Conservation (phyloP, 2,797 vertebrate species). For the Mareca strepera region DNA sequence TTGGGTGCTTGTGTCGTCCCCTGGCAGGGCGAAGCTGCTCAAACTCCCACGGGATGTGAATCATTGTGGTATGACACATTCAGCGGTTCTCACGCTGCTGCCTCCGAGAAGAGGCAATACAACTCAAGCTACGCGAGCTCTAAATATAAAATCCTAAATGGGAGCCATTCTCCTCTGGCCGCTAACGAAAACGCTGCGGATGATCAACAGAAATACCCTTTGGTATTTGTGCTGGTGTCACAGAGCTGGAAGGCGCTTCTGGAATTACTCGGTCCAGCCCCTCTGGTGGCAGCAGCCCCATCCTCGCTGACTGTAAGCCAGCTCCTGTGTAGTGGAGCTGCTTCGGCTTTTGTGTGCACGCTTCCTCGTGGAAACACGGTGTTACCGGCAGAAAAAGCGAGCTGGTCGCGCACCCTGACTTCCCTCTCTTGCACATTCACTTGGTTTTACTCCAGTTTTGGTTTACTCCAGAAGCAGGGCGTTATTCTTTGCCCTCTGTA, state of each 20-base stretch:
- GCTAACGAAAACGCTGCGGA: background rate
- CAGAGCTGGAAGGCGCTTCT: background rate
- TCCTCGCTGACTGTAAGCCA: background rate
- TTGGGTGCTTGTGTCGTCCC: conserved; percentile 46
- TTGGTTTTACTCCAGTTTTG: background rate
- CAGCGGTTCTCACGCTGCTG: conserved; percentile 66
- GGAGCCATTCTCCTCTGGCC: background rate
- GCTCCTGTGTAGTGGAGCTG: background rate
- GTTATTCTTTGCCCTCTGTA: background rate
- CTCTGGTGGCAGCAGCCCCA: background rate
- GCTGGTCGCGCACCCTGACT: background rate
- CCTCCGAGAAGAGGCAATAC: conserved; percentile 44
- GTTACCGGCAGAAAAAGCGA: fast-evolving
- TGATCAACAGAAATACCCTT: background rate
- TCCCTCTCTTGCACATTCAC: no score
- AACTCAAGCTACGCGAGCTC: conserved; percentile 30
- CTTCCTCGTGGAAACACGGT: background rate
- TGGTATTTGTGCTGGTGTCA: background rate
- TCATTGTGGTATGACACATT: conserved; percentile 71
- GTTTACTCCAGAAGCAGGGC: background rate
- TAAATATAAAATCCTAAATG: background rate
- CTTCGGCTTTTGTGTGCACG: fast-evolving
- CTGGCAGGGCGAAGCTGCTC: conserved; percentile 66
- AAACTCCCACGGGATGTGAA: conserved; percentile 76
- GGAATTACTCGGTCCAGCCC: background rate